A percentile compares a stretch with the other conserved stretches of the same genome.
phyloP scores from a whole-genome alignment of 2,888 invertebrate species.

The Papilio demoleus region DNA sequence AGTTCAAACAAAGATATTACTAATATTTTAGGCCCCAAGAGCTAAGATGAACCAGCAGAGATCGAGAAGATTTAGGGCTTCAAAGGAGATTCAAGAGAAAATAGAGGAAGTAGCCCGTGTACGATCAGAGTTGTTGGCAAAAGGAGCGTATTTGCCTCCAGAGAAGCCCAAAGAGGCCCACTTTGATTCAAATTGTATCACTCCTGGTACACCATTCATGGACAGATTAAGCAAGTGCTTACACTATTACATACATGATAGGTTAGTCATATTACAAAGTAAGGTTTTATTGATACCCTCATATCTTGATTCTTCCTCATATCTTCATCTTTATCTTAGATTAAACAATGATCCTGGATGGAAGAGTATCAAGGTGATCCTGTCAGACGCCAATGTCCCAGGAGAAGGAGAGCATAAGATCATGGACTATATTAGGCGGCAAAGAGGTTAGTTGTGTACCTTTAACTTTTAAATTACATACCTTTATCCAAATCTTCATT shows the following conservation, averaged over 20 bases:
- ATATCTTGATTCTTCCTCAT: too few relatives aligned
- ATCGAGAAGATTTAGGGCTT: slow-evolving; percentile 97
- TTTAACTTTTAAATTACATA: not conserved
- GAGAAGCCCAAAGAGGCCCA: slow-evolving; percentile 96
- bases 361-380: slow-evolving; percentile 95
- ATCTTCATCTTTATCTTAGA: slow-evolving; percentile 61
- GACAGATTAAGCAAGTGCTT: slow-evolving; percentile 93
- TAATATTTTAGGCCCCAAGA: slow-evolving; percentile 88
- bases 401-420: slow-evolving; percentile 99
- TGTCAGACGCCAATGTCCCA: slow-evolving; percentile 99
- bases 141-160: slow-evolving; percentile 91
- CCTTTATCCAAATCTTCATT: too few relatives aligned
- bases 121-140: slow-evolving; percentile 87
- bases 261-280: slow-evolving; percentile 59
- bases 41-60: slow-evolving; percentile 99
- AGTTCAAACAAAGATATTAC: too few relatives aligned
- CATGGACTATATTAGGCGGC: slow-evolving; percentile 99
- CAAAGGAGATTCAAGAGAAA: slow-evolving; percentile 96
- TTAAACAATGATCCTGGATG: slow-evolving; percentile 97
- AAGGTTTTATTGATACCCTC: too few relatives aligned
- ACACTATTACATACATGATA: slow-evolving; percentile 94
- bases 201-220: slow-evolving; percentile 99
- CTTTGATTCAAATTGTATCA: slow-evolving; percentile 99
- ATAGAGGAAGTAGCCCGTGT: slow-evolving; percentile 92
- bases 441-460: slow-evolving; percentile 85